Conservation (phyloP, 2,113 vertebrate genomes). For the Bostrychus sinensis region DNA sequence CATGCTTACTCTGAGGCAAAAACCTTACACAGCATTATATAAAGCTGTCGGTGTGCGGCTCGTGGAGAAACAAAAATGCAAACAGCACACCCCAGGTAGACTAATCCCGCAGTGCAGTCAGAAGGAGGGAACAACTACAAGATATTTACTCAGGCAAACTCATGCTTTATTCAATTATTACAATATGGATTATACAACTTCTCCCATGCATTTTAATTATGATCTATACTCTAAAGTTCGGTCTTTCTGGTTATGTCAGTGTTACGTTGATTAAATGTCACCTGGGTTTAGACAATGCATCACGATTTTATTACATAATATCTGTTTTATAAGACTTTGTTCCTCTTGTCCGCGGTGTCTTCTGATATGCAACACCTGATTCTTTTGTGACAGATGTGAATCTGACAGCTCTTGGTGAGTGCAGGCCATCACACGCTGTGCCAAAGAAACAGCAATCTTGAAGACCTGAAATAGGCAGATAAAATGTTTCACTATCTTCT, state of each 20-base stretch:
- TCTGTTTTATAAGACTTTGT: not conserved
- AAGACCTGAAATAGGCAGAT: not conserved
- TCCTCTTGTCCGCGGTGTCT: not conserved
- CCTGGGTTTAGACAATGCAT: not conserved
- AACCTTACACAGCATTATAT: conserved; percentile 37
- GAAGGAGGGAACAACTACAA: conserved; percentile 2
- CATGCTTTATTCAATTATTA: conserved; percentile 33
- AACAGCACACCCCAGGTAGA: conserved; percentile 35
- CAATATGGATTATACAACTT: conserved; percentile 47
- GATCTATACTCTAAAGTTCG: too few relatives aligned
- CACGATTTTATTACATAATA: not conserved
- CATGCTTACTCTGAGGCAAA: conserved; percentile 12
- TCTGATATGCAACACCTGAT: not conserved
- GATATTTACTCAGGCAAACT: conserved; percentile 29
- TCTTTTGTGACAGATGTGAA: not conserved
- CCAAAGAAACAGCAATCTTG: not conserved
- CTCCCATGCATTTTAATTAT: not conserved
- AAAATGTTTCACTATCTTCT: too few relatives aligned
- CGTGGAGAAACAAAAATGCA: conserved; percentile 18
- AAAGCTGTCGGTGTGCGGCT: not conserved
- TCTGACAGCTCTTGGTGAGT: not conserved
- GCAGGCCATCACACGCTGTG: not conserved
- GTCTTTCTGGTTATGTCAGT: not conserved
- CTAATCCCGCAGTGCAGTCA: conserved; percentile 17
- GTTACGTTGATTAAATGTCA: not conserved